A percentile compares a stretch with the other conserved stretches of the same genome.
These are phyloP conservation scores for Thalassophryne amazonica DNA, from an alignment of 2,797 vertebrate species.

Conservation along the genomic window DNA sequence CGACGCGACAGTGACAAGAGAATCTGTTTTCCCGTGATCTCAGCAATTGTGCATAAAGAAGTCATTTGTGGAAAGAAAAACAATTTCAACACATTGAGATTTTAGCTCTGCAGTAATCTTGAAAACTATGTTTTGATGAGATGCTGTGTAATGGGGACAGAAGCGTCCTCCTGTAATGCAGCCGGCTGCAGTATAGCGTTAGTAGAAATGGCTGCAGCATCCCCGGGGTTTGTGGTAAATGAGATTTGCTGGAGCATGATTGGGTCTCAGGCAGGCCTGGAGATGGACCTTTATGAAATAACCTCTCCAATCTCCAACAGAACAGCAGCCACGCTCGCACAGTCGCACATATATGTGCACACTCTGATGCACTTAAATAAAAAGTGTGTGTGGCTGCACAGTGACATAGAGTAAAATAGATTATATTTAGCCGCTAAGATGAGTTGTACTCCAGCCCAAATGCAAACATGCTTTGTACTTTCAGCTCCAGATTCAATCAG, in stretches of 20 bases:
- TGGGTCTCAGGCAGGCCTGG: constrained; percentile 59
- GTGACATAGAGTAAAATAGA: constrained; percentile 6
- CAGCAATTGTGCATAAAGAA: not conserved
- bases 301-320: constrained; percentile 52
- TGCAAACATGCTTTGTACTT: too few relatives aligned
- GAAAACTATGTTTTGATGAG: not conserved
- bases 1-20: not conserved
- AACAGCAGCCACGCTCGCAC: constrained; percentile 24
- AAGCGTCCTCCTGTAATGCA: not conserved
- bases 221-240: constrained; percentile 56
- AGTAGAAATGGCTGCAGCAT: constrained; percentile 48
- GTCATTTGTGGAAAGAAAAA: not conserved
- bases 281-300: constrained; percentile 65
- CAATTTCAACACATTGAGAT: not conserved
- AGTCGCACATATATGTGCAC: constrained; percentile 1
- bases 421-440: constrained; percentile 3
- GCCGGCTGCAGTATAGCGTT: constrained; percentile 34
- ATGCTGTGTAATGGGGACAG: not conserved
- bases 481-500: too few relatives aligned
- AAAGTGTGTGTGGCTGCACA: constrained; percentile 1
- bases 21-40: too few relatives aligned
- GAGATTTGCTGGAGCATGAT: constrained; percentile 66
- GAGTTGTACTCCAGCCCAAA: not conserved
- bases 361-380: constrained; percentile 12
- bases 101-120: not conserved